Evolutionary conservation across 2,113 vertebrate genomes (phyloP).

Genomic region (Ardeotis arabs): DNA sequence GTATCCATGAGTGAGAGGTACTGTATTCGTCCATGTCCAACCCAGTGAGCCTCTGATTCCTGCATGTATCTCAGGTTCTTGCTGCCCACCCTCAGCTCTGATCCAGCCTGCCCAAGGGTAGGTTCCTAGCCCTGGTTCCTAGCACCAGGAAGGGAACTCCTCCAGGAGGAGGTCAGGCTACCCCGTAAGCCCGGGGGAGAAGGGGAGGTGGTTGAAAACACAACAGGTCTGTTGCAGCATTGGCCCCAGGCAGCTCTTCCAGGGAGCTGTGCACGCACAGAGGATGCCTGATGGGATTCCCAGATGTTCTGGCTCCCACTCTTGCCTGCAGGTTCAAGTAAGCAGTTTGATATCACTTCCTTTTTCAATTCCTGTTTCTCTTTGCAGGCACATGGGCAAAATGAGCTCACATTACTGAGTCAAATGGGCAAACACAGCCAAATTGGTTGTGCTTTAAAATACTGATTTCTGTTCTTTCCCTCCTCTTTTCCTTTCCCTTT

Average conservation of each 20-base stretch:
- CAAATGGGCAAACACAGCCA: neutral
- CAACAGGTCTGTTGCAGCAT: neutral
- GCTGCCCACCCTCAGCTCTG: accelerated
- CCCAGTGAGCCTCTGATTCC: neutral
- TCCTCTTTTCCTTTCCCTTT: neutral
- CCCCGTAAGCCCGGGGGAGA: neutral
- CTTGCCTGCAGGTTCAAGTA: slow-evolving; percentile 5
- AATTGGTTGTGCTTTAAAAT: neutral
- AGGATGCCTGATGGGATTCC: slow-evolving; percentile 10
- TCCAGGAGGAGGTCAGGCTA: neutral
- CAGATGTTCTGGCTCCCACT: slow-evolving; percentile 15
- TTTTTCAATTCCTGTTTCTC: slow-evolving; percentile 51
- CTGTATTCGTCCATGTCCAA: neutral
- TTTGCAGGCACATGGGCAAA: neutral
- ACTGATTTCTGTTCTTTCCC: neutral
- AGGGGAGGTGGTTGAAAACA: neutral
- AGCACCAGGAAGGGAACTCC: neutral
- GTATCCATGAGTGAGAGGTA: neutral
- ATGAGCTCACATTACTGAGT: neutral
- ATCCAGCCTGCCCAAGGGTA: neutral
- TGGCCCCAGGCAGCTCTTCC: neutral
- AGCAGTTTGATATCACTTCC: slow-evolving; percentile 41
- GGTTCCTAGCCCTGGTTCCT: too few species aligned
- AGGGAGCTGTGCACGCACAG: neutral
- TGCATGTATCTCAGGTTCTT: neutral